A percentile compares a stretch with the other conserved stretches of the same genome.
Conservation (phyloP, 2,797 vertebrate species). For the Micrastur ruficollis region DNA sequence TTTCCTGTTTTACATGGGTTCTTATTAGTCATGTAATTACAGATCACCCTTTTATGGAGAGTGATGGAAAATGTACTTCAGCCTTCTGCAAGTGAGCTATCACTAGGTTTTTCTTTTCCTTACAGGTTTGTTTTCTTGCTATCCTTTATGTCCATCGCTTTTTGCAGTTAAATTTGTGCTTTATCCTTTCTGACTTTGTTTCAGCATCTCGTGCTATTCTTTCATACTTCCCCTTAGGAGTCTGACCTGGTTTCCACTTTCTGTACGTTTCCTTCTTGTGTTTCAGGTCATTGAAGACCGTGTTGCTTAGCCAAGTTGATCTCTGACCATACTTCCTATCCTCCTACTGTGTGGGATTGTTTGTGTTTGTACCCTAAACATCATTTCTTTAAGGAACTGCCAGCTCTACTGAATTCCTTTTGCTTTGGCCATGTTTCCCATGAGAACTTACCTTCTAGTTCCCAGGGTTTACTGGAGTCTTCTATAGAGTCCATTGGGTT, state of each 20-base stretch:
- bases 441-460: conserved; percentile 31
- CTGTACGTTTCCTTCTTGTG: conserved; percentile 32
- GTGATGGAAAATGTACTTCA: neutral
- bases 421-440: neutral
- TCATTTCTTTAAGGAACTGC: conserved; percentile 35
- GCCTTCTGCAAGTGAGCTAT: neutral
- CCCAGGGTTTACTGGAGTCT: neutral
- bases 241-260: conserved; percentile 27
- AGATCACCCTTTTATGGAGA: neutral
- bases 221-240: neutral
- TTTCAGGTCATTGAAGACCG: conserved; percentile 6
- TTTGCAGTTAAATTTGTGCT: neutral
- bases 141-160: neutral
- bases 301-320: neutral
- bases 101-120: neutral
- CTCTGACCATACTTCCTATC: conserved; percentile 33
- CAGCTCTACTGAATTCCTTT: conserved; percentile 32
- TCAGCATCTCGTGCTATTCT: neutral
- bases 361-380: conserved; percentile 31
- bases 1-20: neutral
- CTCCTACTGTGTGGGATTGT: conserved; percentile 2
- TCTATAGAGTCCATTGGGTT: neutral
- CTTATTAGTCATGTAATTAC: neutral
- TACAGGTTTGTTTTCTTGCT: neutral
- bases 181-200: neutral